Evolutionary conservation across 2,888 invertebrate species (phyloP), one percentile per base, ranked within the genome.

Genomic region (Drosophila paramelanica): DNA sequence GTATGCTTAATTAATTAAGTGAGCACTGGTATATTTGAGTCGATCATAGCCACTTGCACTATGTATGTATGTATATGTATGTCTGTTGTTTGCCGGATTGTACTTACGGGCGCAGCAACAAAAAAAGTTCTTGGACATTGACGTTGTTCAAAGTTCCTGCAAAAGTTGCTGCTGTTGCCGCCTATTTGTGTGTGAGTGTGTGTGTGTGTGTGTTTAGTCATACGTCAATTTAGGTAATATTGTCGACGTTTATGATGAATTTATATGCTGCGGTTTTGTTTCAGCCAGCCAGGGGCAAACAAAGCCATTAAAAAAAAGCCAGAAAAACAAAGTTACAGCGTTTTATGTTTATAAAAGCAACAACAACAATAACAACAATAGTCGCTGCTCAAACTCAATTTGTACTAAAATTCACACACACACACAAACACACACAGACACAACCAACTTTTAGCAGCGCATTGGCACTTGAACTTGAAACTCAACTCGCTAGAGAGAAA

Each of bases 141-240:
- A 62, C 50, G n/a, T n/a, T 49, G 62, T 36, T 42, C 50, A 53
- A 59, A 60, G 47, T 59, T 52, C 42, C n/a, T 67, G 49, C 27
- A 57, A 61, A 69, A 70, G 47, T 60, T 53, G 70, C 33, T 69
- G 68, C 68, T 59, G 39, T 38, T 46, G 60, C 53, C 55, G 46
- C 51, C 72, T 72, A 46, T 17, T 41, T 41, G 64, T 71, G 42
- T 38, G 25, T 20, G 33, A 45, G 39, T 45, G 17, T 39, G 52
- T 25, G 36, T 14, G 17, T 27, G 50, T 27, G 53, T 20, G 23
- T 13, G 50, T 61, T 59, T 39, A 62, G 80, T 65, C 72, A 72
- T 79, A 85, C 76, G 85, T 80, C 80, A 80, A 80, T 80, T 80
- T 80, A 84, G 76, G 68, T 81, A 84, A 80, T 80, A 81, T 76